phyloP scores from a whole-genome alignment of 2,113 vertebrate genomes.

The Dicentrarchus labrax region DNA sequence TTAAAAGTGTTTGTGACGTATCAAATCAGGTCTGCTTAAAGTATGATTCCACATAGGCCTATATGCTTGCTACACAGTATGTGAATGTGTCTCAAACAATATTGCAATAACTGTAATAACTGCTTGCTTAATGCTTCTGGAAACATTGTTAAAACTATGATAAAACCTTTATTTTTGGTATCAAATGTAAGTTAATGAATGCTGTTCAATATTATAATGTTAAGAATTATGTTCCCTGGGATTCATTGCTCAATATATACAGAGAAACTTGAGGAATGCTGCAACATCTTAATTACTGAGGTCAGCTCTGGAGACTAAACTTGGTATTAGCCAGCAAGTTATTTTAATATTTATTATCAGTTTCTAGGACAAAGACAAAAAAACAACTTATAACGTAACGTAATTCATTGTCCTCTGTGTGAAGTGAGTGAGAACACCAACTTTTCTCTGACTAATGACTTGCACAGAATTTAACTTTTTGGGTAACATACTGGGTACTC shows the following conservation, averaged over 20 bases:
- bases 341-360: background rate
- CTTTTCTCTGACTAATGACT: background rate
- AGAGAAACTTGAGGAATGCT: background rate
- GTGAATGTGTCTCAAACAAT: background rate
- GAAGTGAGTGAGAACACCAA: background rate
- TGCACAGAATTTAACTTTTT: background rate
- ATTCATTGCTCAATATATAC: background rate
- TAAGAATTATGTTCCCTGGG: background rate
- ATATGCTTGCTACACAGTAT: background rate
- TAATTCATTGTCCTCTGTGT: background rate
- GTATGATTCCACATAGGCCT: background rate
- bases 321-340: background rate
- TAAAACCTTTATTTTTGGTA: background rate
- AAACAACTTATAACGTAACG: no score
- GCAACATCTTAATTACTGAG: background rate
- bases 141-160: background rate
- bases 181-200: background rate
- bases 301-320: background rate
- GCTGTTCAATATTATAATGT: background rate
- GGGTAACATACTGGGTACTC: background rate
- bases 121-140: background rate
- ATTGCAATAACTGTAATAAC: background rate
- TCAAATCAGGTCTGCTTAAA: background rate
- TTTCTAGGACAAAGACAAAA: background rate
- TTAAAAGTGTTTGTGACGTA: background rate